Evolutionary conservation across 2,888 invertebrate species (phyloP), one percentile per base, ranked within the genome.

Genomic region (Psylliodes chrysocephalus): DNA sequence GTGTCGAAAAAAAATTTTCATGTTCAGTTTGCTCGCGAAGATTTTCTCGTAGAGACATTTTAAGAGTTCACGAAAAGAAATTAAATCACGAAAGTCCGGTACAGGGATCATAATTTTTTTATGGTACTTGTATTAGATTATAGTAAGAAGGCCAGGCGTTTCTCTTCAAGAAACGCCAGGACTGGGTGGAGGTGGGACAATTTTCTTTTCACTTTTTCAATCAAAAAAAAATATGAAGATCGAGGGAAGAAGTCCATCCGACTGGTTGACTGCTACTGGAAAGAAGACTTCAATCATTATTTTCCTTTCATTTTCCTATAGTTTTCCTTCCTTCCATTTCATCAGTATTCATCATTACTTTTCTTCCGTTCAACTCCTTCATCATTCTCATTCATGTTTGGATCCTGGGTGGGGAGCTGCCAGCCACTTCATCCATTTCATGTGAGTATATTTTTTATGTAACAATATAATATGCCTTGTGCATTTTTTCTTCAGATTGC

Each of bases 21-120:
- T 85, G 85, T 65, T 78, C 79, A 7, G 76, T 84, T 51, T 85
- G 85, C 64, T 79, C 79, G 57, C 83, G 68, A 70, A 76, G 71
- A 61, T 79, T 75, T 62, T 71, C 75, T 10, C 76, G 79, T 66
- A 76, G 77, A 71, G 79, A 80, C 64, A 72, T 78, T 69, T 67
- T 79, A 5, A 60, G 78, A 56, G 77, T 77, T 63, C 80, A 80
- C 64, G 75, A 80, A 70, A 78, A 78, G 70, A 79, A 77, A 55
- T 75, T 77, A 49, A 73, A 73, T 56, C 77, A 76, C 33, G 17
- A 53, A 55, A 63, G 62, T 40, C 30, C 35, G 1, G 14, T 35
- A 35, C 35, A 64, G 54, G 51, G 46, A 62, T 67, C 57, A 64
- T 63, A 55, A 55, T 63, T 63, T 15, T 42, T 15, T 19, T 10